Conservation (phyloP, 2,113 vertebrate genomes). For the Protomyctophum bolini region DNA sequence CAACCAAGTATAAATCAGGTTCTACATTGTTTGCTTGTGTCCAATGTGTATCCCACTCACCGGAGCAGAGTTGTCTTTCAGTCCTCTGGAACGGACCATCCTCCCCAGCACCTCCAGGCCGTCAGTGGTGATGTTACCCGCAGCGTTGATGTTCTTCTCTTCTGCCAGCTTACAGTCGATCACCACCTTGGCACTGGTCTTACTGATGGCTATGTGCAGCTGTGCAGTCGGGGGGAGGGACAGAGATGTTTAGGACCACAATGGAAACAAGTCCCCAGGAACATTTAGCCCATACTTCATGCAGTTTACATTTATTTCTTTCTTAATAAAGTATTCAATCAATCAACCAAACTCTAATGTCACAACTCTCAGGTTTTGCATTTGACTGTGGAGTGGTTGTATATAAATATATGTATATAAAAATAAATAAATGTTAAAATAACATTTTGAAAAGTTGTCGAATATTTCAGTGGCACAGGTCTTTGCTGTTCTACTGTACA, state of each 20-base stretch:
- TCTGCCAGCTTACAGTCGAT: constrained; percentile 91
- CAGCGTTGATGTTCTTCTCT: constrained; percentile 87
- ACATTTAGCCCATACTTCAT: no score
- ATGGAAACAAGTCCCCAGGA: no score
- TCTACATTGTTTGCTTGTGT: neutral
- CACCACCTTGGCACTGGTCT: constrained; percentile 85
- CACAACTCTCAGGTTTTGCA: neutral
- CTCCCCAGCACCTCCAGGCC: constrained; percentile 91
- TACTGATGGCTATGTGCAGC: constrained; percentile 91
- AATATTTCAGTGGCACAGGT: no score
- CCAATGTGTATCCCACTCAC: constrained; percentile 68
- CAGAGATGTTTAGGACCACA: neutral
- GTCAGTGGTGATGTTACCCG: constrained; percentile 89
- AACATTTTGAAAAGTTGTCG: no score
- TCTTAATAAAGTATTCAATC: no score
- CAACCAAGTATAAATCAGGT: no score
- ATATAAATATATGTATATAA: neutral
- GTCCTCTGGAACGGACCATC: constrained; percentile 90
- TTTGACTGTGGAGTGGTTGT: neutral
- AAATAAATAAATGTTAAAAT: neutral
- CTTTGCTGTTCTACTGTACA: no score
- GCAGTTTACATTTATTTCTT: no score
- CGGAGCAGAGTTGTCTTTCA: constrained; percentile 88
- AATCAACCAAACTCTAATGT: no score
- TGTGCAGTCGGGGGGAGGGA: constrained; percentile 52